A percentile compares a stretch with the other conserved stretches of the same genome.
These are phyloP conservation scores for Aphelinus certus DNA, from an alignment of 1,140 invertebrate genomes.

Conservation along the genomic window DNA sequence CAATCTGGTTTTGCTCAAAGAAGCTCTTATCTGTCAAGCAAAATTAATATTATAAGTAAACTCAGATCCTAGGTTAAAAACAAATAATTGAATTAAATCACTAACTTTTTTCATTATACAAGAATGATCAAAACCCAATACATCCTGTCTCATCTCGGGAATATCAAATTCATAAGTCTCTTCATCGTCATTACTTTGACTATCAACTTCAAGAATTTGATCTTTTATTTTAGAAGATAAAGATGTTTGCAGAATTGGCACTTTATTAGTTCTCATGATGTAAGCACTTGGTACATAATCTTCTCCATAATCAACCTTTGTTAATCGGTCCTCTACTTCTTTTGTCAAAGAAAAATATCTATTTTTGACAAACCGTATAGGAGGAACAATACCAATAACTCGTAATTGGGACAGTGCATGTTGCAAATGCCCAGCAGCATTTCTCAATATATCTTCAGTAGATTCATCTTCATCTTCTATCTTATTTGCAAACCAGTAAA, in stretches of 20 bases:
- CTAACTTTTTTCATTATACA: constrained; percentile 69
- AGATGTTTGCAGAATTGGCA: constrained; percentile 55
- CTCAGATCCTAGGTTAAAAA: constrained; percentile 12
- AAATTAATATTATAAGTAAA: constrained; percentile 15
- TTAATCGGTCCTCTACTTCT: constrained; percentile 70
- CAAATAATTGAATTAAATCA: constrained; percentile 23
- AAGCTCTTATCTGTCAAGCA: constrained; percentile 44
- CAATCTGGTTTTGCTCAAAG: constrained; percentile 39
- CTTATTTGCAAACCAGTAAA: constrained; percentile 73
- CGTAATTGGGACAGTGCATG: constrained; percentile 75
- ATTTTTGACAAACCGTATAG: constrained; percentile 77
- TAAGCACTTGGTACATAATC: constrained; percentile 55
- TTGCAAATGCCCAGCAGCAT: constrained; percentile 67
- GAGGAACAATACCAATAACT: constrained; percentile 77
- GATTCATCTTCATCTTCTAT: constrained; percentile 54
- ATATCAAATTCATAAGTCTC: constrained; percentile 57
- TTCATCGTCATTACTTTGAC: constrained; percentile 33
- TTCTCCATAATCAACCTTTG: constrained; percentile 71
- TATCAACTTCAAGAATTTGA: constrained; percentile 47
- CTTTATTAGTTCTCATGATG: constrained; percentile 56
- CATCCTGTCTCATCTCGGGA: constrained; percentile 74
- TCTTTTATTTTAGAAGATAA: constrained; percentile 64
- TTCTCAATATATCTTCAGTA: constrained; percentile 66
- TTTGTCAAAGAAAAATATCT: constrained; percentile 62
- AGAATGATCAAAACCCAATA: constrained; percentile 75